Base-by-base conservation (phyloP, 2,888 invertebrate species). In the Hyalella azteca region DNA sequence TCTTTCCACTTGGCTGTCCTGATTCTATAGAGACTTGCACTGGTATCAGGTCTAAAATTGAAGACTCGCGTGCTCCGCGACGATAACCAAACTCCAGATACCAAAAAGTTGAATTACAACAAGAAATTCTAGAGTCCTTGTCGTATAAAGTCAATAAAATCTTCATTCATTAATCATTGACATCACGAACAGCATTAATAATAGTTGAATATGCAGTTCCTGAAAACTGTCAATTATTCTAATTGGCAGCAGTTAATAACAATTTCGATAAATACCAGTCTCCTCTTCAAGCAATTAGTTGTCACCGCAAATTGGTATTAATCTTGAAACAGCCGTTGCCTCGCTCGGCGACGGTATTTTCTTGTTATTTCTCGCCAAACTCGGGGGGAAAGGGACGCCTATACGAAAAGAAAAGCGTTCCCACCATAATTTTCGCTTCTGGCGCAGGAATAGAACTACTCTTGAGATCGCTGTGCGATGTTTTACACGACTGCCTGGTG, bases 1-100 rank as follows among this genome's bases (percentile, higher is more conserved):
- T 66, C 66, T 66, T 66, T 66, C 66, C 66, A 66, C 66, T 66
- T 66, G 66, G 66, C 66, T 66, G 66, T 66, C 66, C 66, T 29
- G 29, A 66, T 66, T 66, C 66, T 66, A 66, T 66, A 66, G 66
- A 66, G 66, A 66, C 66, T 66, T 66, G 66, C 66, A 66, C 66
- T 54, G 29, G 66, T 66, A 66, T 66, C 66, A 36, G 66, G 15
- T 36, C 66, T 66, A 29, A 66, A 66, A 66, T 66, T 29, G 66
- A 66, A 36, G 66, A 66, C 66, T n/a, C 66, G 7, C 66, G 36
- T n/a, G n/a, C n/a, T n/a, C n/a, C n/a, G n/a, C n/a, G n/a, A 32
- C 32, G 66, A 66, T 36, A 66, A 66, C 66, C 66, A 66, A 66
- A 66, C 36, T 66, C 66, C 22, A n/a, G n/a, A n/a, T n/a, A n/a